Conservation (phyloP, 2,797 vertebrate species). For the Vireo griseus region DNA sequence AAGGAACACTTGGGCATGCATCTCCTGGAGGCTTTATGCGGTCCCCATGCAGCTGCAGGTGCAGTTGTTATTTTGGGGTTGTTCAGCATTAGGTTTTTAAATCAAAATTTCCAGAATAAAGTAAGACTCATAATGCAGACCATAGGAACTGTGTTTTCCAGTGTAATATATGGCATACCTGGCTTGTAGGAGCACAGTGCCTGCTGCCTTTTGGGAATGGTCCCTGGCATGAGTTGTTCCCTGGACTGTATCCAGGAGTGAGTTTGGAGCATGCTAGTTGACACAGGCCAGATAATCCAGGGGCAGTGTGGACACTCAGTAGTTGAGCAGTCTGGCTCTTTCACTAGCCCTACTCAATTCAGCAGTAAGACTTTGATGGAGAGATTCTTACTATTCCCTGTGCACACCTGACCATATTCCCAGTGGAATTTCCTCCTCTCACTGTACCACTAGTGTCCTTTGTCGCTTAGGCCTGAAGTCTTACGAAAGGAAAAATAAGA, state of each 20-base stretch:
- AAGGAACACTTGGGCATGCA: background rate
- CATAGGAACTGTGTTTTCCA: background rate
- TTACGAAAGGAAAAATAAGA: background rate
- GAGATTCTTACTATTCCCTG: background rate
- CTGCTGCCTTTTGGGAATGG: background rate
- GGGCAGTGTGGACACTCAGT: background rate
- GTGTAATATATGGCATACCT: background rate
- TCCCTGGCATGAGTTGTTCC: background rate
- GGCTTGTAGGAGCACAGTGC: background rate
- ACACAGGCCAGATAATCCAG: background rate
- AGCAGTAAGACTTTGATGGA: background rate
- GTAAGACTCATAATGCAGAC: background rate
- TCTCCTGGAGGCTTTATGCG: background rate
- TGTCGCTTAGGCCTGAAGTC: background rate
- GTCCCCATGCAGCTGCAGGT: background rate
- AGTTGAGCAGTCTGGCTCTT: background rate
- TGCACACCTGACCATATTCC: background rate
- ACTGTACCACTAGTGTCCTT: background rate
- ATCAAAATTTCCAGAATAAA: background rate
- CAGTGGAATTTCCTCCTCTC: background rate
- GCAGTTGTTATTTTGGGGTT: background rate
- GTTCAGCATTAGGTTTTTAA: background rate
- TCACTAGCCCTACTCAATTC: background rate
- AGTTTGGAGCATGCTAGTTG: background rate
- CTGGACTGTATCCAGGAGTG: background rate